These are phyloP conservation scores for Syngnathus floridae DNA, from an alignment of 2,113 vertebrate genomes.

Conservation along the genomic window DNA sequence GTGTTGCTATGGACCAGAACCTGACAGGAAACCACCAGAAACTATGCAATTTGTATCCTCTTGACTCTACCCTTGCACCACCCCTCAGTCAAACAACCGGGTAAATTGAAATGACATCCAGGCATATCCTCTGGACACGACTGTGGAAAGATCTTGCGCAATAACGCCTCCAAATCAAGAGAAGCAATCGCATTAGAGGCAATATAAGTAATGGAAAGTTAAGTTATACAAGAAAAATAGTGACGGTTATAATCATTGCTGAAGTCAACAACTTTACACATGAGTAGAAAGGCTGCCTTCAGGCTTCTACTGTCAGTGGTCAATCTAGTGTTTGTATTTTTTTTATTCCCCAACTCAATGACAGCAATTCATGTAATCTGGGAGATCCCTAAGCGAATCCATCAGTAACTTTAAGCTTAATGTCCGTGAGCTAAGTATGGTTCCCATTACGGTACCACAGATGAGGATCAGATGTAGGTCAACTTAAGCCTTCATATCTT, in stretches of 20 bases:
- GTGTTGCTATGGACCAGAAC: too few species aligned
- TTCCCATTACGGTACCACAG: constrained; percentile 46
- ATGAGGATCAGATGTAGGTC: constrained; percentile 36
- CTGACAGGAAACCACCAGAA: too few species aligned
- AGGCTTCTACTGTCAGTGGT: not conserved
- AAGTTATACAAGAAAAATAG: too few species aligned
- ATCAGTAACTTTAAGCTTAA: constrained; percentile 8
- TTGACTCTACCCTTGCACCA: too few species aligned
- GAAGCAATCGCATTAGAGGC: not conserved
- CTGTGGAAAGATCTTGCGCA: not conserved
- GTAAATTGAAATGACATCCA: not conserved
- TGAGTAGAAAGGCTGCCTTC: not conserved
- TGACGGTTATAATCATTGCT: not conserved
- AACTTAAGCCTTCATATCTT: constrained; percentile 28
- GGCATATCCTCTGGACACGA: not conserved
- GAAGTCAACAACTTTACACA: not conserved
- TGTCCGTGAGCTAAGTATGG: constrained; percentile 24
- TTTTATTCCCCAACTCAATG: not conserved
- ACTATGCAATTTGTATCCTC: too few species aligned
- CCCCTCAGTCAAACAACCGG: too few species aligned
- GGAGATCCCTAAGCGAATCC: constrained; percentile 21
- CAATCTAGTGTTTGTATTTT: not conserved
- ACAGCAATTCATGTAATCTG: constrained; percentile 10
- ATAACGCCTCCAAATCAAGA: not conserved
- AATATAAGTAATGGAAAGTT: not conserved